Percentiles rank a stretch among this genome's conserved stretches.
These are phyloP conservation scores for Dendrocincla tyrannina DNA, from an alignment of 2,797 vertebrate genomes.

Conservation along the genomic window DNA sequence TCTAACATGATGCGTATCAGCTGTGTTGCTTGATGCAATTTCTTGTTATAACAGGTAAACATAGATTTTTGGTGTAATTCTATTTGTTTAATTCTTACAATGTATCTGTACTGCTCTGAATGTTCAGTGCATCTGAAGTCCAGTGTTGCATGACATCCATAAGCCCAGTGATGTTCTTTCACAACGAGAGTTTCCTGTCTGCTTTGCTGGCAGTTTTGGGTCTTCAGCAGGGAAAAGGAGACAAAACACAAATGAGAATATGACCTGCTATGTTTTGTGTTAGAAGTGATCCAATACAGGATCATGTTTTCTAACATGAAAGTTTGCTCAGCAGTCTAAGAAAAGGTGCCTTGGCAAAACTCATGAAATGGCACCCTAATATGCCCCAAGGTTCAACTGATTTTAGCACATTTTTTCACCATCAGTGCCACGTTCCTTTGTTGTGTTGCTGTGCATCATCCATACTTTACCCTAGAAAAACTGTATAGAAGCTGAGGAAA, in stretches of 20 bases:
- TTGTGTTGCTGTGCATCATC: not conserved
- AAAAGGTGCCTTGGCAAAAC: not conserved
- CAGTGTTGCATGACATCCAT: too few relatives aligned
- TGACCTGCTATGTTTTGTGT: not conserved
- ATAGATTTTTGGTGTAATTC: not conserved
- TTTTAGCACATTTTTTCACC: not conserved
- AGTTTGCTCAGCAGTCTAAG: not conserved
- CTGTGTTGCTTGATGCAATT: not conserved
- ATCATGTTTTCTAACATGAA: not conserved
- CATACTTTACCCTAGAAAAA: not conserved
- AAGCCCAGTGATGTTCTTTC: not conserved
- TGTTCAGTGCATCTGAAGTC: not conserved
- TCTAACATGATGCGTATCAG: not conserved
- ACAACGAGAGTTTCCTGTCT: not conserved
- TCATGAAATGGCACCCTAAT: not conserved
- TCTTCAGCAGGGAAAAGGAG: not conserved
- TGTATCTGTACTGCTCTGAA: not conserved
- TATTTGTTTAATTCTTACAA: not conserved
- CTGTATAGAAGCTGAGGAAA: not conserved
- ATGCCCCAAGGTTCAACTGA: not conserved
- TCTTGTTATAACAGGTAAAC: not conserved
- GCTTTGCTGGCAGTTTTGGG: not conserved
- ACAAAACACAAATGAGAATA: not conserved
- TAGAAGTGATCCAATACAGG: not conserved
- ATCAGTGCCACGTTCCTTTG: not conserved